Evolutionary conservation across 2,113 vertebrate genomes (phyloP), one percentile per base, ranked within the genome.

Genomic region (Labrus mixtus): DNA sequence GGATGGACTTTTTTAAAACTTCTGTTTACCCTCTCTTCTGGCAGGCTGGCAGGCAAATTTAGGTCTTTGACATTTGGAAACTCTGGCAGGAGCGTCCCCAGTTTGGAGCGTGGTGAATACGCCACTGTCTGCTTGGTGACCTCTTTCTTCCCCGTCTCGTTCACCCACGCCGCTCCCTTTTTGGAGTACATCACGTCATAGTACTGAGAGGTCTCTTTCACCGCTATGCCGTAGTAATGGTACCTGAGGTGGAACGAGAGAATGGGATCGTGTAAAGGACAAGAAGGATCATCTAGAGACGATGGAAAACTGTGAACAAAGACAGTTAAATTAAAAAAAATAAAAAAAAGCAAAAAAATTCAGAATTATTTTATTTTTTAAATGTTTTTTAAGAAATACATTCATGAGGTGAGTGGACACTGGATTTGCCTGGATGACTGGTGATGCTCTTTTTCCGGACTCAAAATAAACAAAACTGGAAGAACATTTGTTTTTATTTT

Each of bases 51-150:
- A 65, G 98, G 98, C 94, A 99, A 96, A 95, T 97, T 97, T 94
- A 99, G 94, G 93, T 99, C 98, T 96, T 99, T 99, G 96, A 99
- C 97, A 95, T 98, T 99, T 95, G 98, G 98, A 93, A 99, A 99
- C 91, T 99, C 98, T 93, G 98, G 98, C 96, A 99, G 94, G 77
- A 99, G 92, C 0, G 98, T 99, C 81, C 98, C 98, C 71, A 99
- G 97, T 85, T 99, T 99, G 97, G 98, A 99, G 84, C 98, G 96
- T 63, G 98, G 98, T 95, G 98, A 99, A 96, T 99, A 99, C 6
- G 98, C 98, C 95, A 99, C 98, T 90, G 98, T 97, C 96, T 99
- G 98, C 90, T 99, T 99, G 87, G 96, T 98, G 91, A 98, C 97
- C 96, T 98, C 98, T 93, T 99, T 99, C 95, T 99, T 99, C 82